Conservation (phyloP, 1,140 invertebrate species). For the Diorhabda carinulata region DNA sequence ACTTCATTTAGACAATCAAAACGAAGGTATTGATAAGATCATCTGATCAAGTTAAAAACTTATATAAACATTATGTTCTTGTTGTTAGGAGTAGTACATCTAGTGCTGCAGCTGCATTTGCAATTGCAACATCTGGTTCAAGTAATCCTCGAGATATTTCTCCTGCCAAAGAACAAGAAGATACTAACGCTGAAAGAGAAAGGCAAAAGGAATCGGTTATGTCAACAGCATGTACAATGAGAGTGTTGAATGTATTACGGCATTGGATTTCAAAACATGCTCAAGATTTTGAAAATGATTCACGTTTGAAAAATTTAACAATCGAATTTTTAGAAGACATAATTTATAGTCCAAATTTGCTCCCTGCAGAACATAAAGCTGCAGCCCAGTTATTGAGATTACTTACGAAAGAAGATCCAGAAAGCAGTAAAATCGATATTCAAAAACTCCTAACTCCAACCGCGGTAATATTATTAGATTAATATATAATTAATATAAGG, state of each 20-base stretch:
- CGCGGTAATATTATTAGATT: conserved; percentile 52
- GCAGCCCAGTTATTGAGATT: conserved; percentile 76
- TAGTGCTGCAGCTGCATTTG: conserved; percentile 85
- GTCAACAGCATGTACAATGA: conserved; percentile 88
- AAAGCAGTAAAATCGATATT: conserved; percentile 63
- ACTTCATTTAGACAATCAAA: conserved; percentile 87
- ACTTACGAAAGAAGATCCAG: conserved; percentile 68
- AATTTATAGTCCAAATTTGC: conserved; percentile 75
- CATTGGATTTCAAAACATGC: conserved; percentile 69
- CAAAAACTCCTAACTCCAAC: conserved; percentile 68
- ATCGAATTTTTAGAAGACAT: conserved; percentile 89
- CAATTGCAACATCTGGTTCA: conserved; percentile 84
- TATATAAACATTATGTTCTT: conserved; percentile 4
- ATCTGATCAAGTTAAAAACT: background rate
- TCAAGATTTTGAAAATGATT: conserved; percentile 82
- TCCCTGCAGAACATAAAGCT: conserved; percentile 87
- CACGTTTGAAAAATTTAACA: conserved; percentile 69
- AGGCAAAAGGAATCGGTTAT: conserved; percentile 79
- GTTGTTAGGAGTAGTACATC: conserved; percentile 79
- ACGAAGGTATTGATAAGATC: conserved; percentile 60
- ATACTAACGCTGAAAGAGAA: conserved; percentile 45
- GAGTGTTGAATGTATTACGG: conserved; percentile 84
- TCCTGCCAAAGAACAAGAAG: conserved; percentile 33
- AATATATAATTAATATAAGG: background rate
- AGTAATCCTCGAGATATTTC: conserved; percentile 69